These are phyloP conservation scores for Eospalax fontanierii DNA, from an alignment of 2,797 vertebrate species.

Conservation along the genomic window DNA sequence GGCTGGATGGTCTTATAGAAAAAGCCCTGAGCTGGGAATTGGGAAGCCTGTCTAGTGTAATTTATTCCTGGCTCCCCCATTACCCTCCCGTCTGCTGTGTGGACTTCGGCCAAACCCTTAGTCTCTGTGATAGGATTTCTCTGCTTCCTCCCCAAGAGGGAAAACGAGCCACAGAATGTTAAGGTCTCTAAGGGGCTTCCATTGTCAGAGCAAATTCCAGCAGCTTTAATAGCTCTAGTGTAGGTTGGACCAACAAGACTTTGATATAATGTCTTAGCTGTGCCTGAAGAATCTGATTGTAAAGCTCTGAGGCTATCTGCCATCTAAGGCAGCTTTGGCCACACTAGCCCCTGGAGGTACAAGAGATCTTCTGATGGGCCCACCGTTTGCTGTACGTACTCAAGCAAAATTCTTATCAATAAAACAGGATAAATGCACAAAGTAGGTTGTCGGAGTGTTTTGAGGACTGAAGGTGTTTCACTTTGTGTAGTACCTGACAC, in stretches of 20 bases:
- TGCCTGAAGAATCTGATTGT: constrained; percentile 26
- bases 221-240: neutral
- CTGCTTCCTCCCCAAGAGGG: constrained; percentile 54
- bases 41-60: constrained; percentile 58
- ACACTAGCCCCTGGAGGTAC: neutral
- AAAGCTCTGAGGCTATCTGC: neutral
- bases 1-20: constrained; percentile 69
- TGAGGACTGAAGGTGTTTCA: neutral
- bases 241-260: neutral
- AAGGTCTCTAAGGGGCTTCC: constrained; percentile 38
- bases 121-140: constrained; percentile 14
- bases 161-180: constrained; percentile 33
- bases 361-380: neutral
- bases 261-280: neutral
- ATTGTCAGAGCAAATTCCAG: constrained; percentile 56
- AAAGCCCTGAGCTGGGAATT: constrained; percentile 32
- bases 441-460: neutral
- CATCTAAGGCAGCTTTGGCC: neutral
- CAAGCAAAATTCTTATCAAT: neutral
- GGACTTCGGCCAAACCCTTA: constrained; percentile 57
- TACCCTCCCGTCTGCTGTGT: constrained; percentile 55
- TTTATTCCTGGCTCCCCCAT: constrained; percentile 62
- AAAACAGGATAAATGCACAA: neutral
- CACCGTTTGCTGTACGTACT: neutral
- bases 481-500: too few species aligned